Conservation (phyloP, 2,888 invertebrate genomes). For the Baccha elongata region DNA sequence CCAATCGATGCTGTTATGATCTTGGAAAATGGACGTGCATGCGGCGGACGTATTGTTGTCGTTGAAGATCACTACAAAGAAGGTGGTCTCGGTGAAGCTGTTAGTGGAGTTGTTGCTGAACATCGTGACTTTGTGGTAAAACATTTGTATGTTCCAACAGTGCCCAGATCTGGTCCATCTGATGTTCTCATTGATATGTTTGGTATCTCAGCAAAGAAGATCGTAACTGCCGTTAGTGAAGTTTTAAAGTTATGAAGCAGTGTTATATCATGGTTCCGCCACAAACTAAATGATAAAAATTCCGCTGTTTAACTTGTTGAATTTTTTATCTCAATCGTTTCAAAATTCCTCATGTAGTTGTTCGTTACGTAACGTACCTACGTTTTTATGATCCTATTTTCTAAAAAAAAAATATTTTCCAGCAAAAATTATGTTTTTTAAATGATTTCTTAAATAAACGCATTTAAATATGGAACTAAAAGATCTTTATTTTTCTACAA, state of each 20-base stretch:
- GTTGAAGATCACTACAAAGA: slow-evolving; percentile 93
- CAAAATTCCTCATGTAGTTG: slow-evolving; percentile 24
- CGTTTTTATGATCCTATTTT: slow-evolving; percentile 7
- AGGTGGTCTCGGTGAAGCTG: slow-evolving; percentile 98
- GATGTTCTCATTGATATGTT: slow-evolving; percentile 92
- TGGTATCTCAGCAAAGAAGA: no score
- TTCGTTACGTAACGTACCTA: no score
- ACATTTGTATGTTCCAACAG: slow-evolving; percentile 90
- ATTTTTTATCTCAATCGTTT: slow-evolving; percentile 58
- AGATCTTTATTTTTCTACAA: no score
- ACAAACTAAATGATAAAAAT: no score
- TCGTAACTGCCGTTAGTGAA: no score
- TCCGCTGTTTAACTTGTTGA: slow-evolving; percentile 44
- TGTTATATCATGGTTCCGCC: no score
- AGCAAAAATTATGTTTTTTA: no score
- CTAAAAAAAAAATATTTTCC: background rate
- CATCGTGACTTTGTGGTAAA: slow-evolving; percentile 88
- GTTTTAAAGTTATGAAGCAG: no score
- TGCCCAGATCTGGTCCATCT: slow-evolving; percentile 97
- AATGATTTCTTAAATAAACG: slow-evolving; percentile 42
- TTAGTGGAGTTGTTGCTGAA: slow-evolving; percentile 88
- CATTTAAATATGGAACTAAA: no score
- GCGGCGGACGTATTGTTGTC: slow-evolving; percentile 92
- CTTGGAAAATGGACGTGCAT: slow-evolving; percentile 88
- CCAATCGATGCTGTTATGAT: slow-evolving; percentile 94